Base-by-base conservation (phyloP, 2,113 vertebrate genomes). In the Heloderma charlesbogerti region DNA sequence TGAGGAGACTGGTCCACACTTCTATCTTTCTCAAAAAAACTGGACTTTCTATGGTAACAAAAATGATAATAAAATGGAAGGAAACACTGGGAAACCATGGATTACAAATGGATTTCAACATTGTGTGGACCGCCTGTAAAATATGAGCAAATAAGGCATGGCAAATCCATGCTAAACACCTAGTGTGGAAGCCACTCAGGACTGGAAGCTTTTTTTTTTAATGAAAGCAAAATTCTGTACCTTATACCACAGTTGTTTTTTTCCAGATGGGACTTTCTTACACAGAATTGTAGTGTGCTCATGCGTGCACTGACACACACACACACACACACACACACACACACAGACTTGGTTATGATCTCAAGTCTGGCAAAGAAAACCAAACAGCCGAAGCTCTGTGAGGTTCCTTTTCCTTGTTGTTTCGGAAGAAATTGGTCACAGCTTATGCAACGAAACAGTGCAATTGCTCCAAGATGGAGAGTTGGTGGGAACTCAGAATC, bases 301-400 rank as follows among this genome's bases (percentile, higher is more conserved):
- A 63, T 31, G 45, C 29, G 25, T 13, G 1, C 48, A 40, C 12
- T 75, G 22, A 15, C 27, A 75, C 29, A 88, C 12, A 66, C 12
- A 71, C 3, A 78, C 27, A 45, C 4, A 31, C 40, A 51, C 13
- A 71, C 20, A 31, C 15, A n/a, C 8, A 48, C 34, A n/a, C 16
- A 71, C n/a, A 29, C 12, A 72, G 31, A 51, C 22, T 7, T n/a
- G 77, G 66, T 81, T 43, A 82, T 89, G 43, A 85, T 78, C 43
- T 90, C 89, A 77, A 67, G 43, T 90, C 66, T 86, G 63, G 60
- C 45, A 86, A 90, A 43, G 34, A 69, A 79, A 90, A 84, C 40
- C 40, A 89, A 90, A 86, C 63, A 86, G 45, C 43, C 25, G 9
- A 85, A 80, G 89, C 45, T 40, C 67, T 1, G 13, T 12, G 2